Percentiles rank a stretch among this genome's conserved stretches.
Evolutionary conservation across 2,888 invertebrate genomes (phyloP).

Genomic region (Heliconius erato): DNA sequence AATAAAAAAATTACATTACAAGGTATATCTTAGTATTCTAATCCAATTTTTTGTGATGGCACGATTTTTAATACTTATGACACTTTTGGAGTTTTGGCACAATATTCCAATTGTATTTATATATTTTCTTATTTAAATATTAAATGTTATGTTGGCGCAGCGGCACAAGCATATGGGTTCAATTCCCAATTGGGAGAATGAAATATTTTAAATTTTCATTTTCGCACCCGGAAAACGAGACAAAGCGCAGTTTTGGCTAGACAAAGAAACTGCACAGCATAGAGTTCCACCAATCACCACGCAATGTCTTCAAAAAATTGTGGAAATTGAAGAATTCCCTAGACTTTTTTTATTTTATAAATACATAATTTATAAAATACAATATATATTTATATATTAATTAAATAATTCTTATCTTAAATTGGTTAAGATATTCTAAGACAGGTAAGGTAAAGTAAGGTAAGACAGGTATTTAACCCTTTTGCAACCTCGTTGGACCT

Average conservation of each 20-base stretch:
- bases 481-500: background rate
- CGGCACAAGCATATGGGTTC: no score
- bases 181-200: no score
- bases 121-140: background rate
- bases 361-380: no score
- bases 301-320: no score
- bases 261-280: no score
- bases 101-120: background rate
- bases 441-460: background rate
- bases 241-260: no score
- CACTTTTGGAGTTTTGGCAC: background rate
- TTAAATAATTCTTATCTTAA: background rate
- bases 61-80: conserved; percentile 2
- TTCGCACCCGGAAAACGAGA: no score
- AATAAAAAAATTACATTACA: background rate
- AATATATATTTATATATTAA: no score
- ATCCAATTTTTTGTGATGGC: background rate
- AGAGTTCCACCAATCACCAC: no score
- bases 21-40: conserved; percentile 3
- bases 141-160: no score
- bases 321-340: background rate
- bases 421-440: background rate
- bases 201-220: no score
- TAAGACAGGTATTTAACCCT: background rate
- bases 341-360: background rate